A percentile compares a stretch with the other conserved stretches of the same genome.
These are phyloP conservation scores for Tenebrio molitor DNA, from an alignment of 1,140 invertebrate species.

Conservation along the genomic window DNA sequence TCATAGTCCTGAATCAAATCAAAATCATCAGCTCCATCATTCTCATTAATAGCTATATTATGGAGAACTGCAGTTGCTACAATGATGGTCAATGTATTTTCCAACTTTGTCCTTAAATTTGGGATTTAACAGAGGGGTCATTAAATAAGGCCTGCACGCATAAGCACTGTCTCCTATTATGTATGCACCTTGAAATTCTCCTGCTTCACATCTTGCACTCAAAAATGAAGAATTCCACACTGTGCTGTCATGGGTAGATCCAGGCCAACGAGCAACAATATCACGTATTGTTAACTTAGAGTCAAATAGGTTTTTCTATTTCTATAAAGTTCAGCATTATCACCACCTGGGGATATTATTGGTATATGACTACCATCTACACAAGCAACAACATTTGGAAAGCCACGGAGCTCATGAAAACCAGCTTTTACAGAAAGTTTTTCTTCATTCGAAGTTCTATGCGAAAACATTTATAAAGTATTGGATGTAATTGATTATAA, in stretches of 20 bases:
- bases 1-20: too few species aligned
- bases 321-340: slow-evolving; percentile 17
- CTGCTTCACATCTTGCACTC: background rate
- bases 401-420: slow-evolving; percentile 61
- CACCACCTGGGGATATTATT: slow-evolving; percentile 59
- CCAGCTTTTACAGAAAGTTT: background rate
- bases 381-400: slow-evolving; percentile 64
- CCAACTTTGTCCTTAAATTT: slow-evolving; percentile 59
- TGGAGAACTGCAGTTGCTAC: slow-evolving; percentile 65
- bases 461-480: too few species aligned
- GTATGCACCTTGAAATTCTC: background rate
- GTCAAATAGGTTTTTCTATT: background rate
- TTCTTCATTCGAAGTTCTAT: background rate
- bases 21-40: slow-evolving; percentile 31
- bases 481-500: too few species aligned
- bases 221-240: background rate
- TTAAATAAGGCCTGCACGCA: background rate
- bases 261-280: slow-evolving; percentile 19
- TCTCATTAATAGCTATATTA: slow-evolving; percentile 62
- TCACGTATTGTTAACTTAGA: slow-evolving; percentile 3
- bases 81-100: slow-evolving; percentile 60
- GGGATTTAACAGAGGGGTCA: slow-evolving; percentile 1
- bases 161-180: slow-evolving; percentile 5
- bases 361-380: slow-evolving; percentile 66
- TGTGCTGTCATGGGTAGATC: slow-evolving; percentile 1